These are phyloP conservation scores for Eremophila alpestris DNA, from an alignment of 2,797 vertebrate species.

Conservation along the genomic window DNA sequence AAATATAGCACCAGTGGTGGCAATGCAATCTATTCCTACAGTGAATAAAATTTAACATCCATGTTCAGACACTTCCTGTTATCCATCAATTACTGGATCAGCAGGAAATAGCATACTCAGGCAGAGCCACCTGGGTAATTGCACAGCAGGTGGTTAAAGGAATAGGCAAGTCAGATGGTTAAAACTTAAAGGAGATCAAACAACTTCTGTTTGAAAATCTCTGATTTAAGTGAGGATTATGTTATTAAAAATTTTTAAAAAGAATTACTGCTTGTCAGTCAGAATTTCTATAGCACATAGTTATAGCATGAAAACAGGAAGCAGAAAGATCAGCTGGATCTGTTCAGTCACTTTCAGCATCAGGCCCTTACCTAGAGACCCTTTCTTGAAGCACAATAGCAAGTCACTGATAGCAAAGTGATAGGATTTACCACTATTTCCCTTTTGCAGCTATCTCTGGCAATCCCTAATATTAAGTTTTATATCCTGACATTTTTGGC, in stretches of 20 bases:
- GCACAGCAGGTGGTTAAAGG: background rate
- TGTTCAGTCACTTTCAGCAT: background rate
- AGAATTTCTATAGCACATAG: background rate
- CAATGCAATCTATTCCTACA: conserved; percentile 42
- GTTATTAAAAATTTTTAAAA: background rate
- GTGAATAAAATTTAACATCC: conserved; percentile 60
- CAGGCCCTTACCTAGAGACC: background rate
- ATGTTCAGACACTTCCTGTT: conserved; percentile 40
- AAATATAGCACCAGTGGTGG: conserved; percentile 37
- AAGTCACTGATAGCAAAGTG: background rate
- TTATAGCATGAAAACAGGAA: background rate
- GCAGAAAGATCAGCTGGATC: background rate
- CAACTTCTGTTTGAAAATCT: background rate
- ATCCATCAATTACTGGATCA: conserved; percentile 62
- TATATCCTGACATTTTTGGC: background rate
- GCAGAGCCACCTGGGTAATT: background rate
- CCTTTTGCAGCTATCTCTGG: background rate
- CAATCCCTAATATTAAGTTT: background rate
- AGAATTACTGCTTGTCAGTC: background rate
- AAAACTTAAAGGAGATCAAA: conserved; percentile 1
- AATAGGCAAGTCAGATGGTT: background rate
- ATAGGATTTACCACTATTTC: background rate
- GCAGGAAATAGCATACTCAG: conserved; percentile 28
- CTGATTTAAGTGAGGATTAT: background rate
- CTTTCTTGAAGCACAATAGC: background rate